A percentile compares a stretch with the other conserved stretches of the same genome.
Evolutionary conservation across 2,888 invertebrate species (phyloP).

Genomic region (Chironomus riparius): DNA sequence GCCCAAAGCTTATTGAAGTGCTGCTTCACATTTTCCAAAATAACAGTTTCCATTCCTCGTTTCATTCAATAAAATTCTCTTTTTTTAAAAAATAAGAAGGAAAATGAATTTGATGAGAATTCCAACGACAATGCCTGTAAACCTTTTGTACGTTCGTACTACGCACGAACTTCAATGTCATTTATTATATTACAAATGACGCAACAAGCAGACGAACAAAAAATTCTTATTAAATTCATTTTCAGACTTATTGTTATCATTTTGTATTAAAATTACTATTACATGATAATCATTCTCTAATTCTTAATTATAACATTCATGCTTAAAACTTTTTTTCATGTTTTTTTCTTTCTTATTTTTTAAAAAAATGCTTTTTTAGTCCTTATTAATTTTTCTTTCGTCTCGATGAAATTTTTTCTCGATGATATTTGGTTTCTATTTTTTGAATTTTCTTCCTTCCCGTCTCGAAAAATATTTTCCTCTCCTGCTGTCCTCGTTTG

Average conservation of each 20-base stretch:
- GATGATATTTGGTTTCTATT: constrained; percentile 5
- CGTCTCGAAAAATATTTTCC: neutral
- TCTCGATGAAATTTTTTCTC: neutral
- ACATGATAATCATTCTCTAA: neutral
- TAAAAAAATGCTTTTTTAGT: neutral
- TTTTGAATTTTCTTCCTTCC: neutral
- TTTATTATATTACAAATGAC: too few species aligned
- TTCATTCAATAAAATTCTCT: too few species aligned
- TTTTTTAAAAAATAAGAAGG: too few species aligned
- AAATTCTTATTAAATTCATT: neutral
- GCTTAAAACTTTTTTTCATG: neutral
- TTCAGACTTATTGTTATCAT: neutral
- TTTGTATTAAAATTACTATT: too few species aligned
- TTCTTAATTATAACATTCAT: constrained; percentile 1
- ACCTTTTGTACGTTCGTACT: too few species aligned
- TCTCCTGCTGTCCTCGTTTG: neutral
- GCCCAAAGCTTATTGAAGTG: too few species aligned
- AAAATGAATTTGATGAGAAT: too few species aligned
- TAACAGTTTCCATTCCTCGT: too few species aligned
- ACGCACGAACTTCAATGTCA: too few species aligned
- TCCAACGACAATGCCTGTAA: too few species aligned
- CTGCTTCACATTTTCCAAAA: too few species aligned
- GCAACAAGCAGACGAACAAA: too few species aligned
- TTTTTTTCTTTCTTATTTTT: neutral
- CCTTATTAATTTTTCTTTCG: neutral